Percentiles rank a stretch among this genome's conserved stretches.
These are phyloP conservation scores for Scomber scombrus DNA, from an alignment of 2,113 vertebrate genomes.

Conservation along the genomic window DNA sequence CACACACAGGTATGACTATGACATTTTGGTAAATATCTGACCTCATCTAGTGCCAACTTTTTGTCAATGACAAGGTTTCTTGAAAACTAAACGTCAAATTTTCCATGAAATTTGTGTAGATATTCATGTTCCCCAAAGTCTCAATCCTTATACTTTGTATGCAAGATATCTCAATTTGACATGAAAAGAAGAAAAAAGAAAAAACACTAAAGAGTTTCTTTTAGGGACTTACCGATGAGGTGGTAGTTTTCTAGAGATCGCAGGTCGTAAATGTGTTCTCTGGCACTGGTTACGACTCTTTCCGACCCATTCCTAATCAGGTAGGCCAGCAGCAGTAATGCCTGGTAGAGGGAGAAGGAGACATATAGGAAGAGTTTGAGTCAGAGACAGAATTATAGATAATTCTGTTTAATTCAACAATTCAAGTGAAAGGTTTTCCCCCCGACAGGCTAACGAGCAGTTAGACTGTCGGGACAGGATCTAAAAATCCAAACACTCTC, in stretches of 20 bases:
- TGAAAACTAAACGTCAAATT: no score
- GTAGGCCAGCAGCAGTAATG: conserved; percentile 97
- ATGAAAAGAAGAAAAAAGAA: neutral
- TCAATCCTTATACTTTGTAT: neutral
- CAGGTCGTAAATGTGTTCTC: conserved; percentile 99
- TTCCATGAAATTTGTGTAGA: no score
- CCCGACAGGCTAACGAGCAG: neutral
- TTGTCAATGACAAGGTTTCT: no score
- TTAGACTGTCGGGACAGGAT: no score
- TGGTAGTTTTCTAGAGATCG: conserved; percentile 99
- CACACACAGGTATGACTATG: conserved; percentile 40
- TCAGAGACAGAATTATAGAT: neutral
- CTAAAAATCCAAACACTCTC: conserved; percentile 1
- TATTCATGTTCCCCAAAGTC: neutral
- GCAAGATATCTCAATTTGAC: neutral
- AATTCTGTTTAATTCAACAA: neutral
- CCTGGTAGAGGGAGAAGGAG: conserved; percentile 79
- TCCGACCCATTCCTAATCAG: conserved; percentile 99
- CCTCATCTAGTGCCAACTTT: neutral
- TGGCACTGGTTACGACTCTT: conserved; percentile 98
- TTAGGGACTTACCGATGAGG: conserved; percentile 81
- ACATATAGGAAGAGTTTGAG: neutral
- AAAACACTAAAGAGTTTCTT: neutral
- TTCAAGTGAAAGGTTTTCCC: no score
- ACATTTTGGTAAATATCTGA: neutral